Evolutionary conservation across 2,797 vertebrate species (phyloP).

Genomic region (Pantherophis alleghaniensis): DNA sequence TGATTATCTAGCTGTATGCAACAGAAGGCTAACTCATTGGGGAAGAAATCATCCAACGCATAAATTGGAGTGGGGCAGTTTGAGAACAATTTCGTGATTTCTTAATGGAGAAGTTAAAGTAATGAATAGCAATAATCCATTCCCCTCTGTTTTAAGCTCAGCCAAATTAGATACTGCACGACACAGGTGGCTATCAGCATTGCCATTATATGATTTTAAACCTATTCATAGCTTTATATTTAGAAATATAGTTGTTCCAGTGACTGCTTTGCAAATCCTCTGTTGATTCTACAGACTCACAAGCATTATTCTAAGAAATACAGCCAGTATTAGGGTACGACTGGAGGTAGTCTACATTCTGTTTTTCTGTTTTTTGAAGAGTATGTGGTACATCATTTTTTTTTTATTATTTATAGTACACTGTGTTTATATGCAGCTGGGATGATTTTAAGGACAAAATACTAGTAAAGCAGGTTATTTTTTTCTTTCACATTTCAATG

Average conservation of each 20-base stretch:
- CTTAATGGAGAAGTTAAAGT: neutral
- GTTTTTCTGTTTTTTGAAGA: neutral
- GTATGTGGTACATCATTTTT: neutral
- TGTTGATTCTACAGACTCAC: neutral
- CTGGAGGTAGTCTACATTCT: neutral
- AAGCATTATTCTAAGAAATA: neutral
- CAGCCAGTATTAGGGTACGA: neutral
- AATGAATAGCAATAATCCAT: neutral
- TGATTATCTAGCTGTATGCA: neutral
- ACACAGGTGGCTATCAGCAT: neutral
- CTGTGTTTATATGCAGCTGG: neutral
- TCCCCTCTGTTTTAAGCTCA: neutral
- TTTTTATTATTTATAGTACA: neutral
- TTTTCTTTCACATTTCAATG: neutral
- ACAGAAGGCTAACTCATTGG: neutral
- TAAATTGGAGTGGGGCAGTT: neutral
- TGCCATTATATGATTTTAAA: neutral
- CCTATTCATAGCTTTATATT: neutral
- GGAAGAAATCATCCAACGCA: neutral
- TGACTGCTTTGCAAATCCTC: neutral
- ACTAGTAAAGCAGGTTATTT: neutral
- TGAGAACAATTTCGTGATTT: neutral
- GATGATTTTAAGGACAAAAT: neutral
- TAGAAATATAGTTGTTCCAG: neutral
- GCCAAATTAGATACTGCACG: neutral